Evolutionary conservation across 2,888 invertebrate genomes (phyloP), one percentile per base, ranked within the genome.

Genomic region (Athalia rosae): DNA sequence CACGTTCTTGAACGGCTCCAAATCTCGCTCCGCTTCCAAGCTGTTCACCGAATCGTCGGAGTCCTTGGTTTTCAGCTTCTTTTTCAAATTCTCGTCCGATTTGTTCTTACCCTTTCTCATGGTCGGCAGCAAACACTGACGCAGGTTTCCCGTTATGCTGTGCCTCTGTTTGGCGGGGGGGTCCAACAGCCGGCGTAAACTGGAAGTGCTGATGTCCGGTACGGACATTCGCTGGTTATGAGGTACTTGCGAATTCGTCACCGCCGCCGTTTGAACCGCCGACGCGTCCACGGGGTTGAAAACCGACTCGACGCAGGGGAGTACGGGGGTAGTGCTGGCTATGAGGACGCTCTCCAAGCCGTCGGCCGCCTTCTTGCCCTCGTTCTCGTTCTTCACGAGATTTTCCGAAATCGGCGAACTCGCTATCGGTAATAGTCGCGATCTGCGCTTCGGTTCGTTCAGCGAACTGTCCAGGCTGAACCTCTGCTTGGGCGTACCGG

Each of bases 141-240:
- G 79, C 4, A 86, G 59, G 61, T 83, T 87, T 0, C 88, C 88
- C 1, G 87, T 85, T 61, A 89, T 85, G 76, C 89, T 89, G 79
- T 89, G 89, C 56, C 88, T 82, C 77, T 89, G 89, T 62, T 87
- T 87, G 3, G 80, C 69, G 7, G 88, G 88, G 0, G 88, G 87
- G 77, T 89, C 89, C 7, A 89, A 80, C 41, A 89, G 64, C 47
- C 89, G 80, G 3, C 89, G 80, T 0, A 89, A 79, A 73, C 88
- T 89, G 3, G 89, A 86, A 50, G 86, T 89, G 8, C 88, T 82
- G 47, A 89, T 88, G 71, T 89, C 89, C 0, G 89, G 89, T 0
- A 89, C 89, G 3, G 89, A 89, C 85, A 88, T 86, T 41, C 89
- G 83, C 73, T 89, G 0, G 77, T 62, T 45, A 56, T 11, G 11